phyloP scores from a whole-genome alignment of 1,140 invertebrate genomes.

The Cydia strobilella region DNA sequence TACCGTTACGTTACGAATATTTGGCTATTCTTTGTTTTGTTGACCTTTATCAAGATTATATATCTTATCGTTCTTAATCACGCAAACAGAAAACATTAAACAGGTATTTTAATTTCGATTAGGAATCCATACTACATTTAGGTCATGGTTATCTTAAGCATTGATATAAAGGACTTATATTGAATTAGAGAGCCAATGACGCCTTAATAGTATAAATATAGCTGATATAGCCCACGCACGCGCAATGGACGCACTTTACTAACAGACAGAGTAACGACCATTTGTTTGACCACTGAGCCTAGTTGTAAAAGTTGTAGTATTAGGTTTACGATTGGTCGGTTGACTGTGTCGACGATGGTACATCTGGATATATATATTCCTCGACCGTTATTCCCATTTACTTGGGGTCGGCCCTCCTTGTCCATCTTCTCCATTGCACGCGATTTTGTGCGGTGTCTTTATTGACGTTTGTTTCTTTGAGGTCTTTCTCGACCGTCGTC shows the following conservation, averaged over 20 bases:
- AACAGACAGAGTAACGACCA: too few relatives aligned
- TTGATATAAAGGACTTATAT: background rate
- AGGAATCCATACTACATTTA: background rate
- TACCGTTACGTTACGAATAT: background rate
- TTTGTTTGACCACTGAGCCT: too few relatives aligned
- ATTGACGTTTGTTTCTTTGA: too few relatives aligned
- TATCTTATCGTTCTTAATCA: background rate
- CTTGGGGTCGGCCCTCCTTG: too few relatives aligned
- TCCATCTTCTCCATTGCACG: too few relatives aligned
- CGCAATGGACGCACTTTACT: background rate
- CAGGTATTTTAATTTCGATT: background rate
- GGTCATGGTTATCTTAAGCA: background rate
- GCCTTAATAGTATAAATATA: background rate
- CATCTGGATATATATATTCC: too few relatives aligned
- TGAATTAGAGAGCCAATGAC: background rate
- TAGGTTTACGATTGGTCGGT: too few relatives aligned
- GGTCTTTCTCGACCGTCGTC: too few relatives aligned
- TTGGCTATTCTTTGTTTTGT: conserved; percentile 17
- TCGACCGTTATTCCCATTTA: too few relatives aligned
- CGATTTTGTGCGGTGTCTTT: too few relatives aligned
- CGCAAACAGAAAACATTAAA: background rate
- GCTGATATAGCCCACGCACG: background rate
- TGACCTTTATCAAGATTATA: conserved; percentile 12
- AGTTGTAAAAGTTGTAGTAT: too few relatives aligned
- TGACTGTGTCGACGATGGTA: too few relatives aligned